Percentiles rank a stretch among this genome's conserved stretches.
Conservation (phyloP, 2,797 vertebrate species). For the Erpetoichthys calabaricus region DNA sequence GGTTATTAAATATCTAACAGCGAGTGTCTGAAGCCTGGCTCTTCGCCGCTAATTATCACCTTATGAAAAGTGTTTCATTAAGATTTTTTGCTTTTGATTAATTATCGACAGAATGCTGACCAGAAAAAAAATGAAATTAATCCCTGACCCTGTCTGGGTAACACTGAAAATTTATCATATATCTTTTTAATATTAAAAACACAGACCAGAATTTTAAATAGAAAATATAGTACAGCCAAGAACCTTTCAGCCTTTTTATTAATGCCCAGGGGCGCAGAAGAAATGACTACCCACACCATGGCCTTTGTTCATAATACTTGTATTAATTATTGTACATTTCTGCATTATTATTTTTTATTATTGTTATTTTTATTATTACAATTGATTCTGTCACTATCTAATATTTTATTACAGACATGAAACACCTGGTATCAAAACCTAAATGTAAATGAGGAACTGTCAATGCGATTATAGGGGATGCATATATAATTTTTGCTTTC, state of each 20-base stretch:
- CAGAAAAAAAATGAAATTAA: constrained; percentile 70
- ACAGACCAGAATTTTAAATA: constrained; percentile 59
- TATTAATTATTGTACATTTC: constrained; percentile 69
- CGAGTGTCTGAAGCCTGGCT: constrained; percentile 50
- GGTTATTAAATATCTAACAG: constrained; percentile 62
- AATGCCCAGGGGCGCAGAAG: constrained; percentile 54
- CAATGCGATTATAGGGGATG: too few species aligned
- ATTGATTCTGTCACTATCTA: too few species aligned
- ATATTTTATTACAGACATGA: too few species aligned
- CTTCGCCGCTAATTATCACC: constrained; percentile 75
- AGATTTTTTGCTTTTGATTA: constrained; percentile 74
- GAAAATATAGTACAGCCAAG: constrained; percentile 52
- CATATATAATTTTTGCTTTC: too few species aligned
- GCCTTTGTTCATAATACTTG: constrained; percentile 70
- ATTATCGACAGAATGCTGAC: constrained; percentile 92
- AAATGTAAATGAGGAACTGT: too few species aligned
- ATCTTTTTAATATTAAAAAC: constrained; percentile 69
- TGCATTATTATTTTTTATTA: constrained; percentile 24
- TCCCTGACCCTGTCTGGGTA: constrained; percentile 59
- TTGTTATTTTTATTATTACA: neutral
- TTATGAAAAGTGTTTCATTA: constrained; percentile 84
- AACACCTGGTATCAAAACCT: too few species aligned
- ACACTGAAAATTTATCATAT: constrained; percentile 64
- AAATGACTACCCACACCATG: constrained; percentile 57
- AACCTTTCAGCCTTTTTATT: constrained; percentile 54